phyloP scores from a whole-genome alignment of 2,888 invertebrate genomes.

The Cetonia aurata region DNA sequence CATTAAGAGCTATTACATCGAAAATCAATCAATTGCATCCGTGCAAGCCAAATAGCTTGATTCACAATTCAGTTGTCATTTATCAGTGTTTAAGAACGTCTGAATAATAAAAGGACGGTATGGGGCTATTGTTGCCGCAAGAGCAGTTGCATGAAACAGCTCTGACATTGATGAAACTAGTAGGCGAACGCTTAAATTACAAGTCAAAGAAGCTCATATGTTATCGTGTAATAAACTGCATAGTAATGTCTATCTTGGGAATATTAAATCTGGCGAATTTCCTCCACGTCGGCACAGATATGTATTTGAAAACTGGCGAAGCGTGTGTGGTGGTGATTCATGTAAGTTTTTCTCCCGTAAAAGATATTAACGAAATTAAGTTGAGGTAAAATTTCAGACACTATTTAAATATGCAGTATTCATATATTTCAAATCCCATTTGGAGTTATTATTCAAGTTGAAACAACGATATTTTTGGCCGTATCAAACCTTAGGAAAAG shows the following conservation, averaged over 20 bases:
- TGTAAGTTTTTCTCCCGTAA: constrained; percentile 3
- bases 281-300: background rate
- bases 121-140: background rate
- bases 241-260: background rate
- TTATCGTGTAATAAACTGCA: constrained; percentile 3
- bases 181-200: background rate
- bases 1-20: background rate
- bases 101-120: background rate
- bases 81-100: background rate
- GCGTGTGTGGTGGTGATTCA: background rate
- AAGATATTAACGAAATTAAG: background rate
- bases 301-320: background rate
- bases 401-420: constrained; percentile 8
- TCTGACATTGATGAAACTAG: background rate
- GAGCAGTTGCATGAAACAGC: background rate
- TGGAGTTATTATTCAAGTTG: background rate
- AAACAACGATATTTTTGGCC: background rate
- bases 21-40: background rate
- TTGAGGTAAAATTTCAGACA: background rate
- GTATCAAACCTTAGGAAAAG: background rate
- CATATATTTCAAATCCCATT: constrained; percentile 1
- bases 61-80: background rate
- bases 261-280: constrained; percentile 3
- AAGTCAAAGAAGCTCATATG: background rate
- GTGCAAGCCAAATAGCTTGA: background rate